phyloP scores from a whole-genome alignment of 2,113 vertebrate species.

The Bagarius yarrelli region DNA sequence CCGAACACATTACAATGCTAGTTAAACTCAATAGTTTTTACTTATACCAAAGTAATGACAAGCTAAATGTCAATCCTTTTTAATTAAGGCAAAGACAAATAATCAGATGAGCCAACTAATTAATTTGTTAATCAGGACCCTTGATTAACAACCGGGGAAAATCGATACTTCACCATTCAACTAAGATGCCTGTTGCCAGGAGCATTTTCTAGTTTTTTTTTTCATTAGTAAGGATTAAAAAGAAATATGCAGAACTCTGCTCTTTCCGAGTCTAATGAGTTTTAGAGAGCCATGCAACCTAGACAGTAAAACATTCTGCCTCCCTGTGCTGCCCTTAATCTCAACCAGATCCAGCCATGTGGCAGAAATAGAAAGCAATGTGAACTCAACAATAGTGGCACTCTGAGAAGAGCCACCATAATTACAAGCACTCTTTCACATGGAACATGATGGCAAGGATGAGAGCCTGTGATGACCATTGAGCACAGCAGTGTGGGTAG shows the following conservation, averaged over 20 bases:
- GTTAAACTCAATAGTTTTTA: background rate
- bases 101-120: slow-evolving; percentile 24
- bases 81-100: background rate
- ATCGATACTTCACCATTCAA: slow-evolving; percentile 52
- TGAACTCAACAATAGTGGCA: slow-evolving; percentile 53
- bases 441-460: background rate
- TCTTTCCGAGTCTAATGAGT: slow-evolving; percentile 19
- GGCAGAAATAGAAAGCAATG: slow-evolving; percentile 6
- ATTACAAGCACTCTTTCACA: slow-evolving; percentile 55
- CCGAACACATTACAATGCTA: background rate
- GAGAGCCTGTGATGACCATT: slow-evolving; percentile 31
- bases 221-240: slow-evolving; percentile 23
- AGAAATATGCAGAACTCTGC: slow-evolving; percentile 4
- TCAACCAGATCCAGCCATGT: slow-evolving; percentile 12
- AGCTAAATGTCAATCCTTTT: background rate
- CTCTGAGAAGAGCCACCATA: slow-evolving; percentile 59
- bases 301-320: slow-evolving; percentile 9
- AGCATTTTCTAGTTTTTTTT: slow-evolving; percentile 19
- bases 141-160: slow-evolving; percentile 28
- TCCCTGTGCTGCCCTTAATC: slow-evolving; percentile 13
- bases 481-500: slow-evolving; percentile 5
- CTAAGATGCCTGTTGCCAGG: slow-evolving; percentile 33
- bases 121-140: slow-evolving; percentile 33
- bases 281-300: background rate
- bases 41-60: background rate